These are phyloP conservation scores for Cotesia typhae DNA, from an alignment of 1,140 invertebrate genomes.

Conservation along the genomic window DNA sequence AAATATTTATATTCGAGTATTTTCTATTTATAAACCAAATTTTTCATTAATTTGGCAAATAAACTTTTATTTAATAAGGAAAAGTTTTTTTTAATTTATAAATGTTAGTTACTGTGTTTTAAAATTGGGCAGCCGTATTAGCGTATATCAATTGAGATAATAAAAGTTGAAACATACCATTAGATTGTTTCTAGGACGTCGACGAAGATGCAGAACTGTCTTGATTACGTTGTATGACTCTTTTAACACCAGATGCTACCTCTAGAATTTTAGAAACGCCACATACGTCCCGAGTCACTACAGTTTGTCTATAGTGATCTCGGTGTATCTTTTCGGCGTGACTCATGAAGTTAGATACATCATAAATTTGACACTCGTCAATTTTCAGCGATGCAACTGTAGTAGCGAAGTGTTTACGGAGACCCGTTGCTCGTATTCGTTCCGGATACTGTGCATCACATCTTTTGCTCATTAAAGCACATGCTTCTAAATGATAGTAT, in stretches of 20 bases:
- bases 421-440: constrained; percentile 13
- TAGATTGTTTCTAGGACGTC: background rate
- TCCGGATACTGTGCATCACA: constrained; percentile 34
- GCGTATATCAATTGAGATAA: background rate
- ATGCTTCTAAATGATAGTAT: constrained; percentile 35
- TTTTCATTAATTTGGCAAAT: too few species aligned
- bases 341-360: background rate
- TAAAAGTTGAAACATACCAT: background rate
- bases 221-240: background rate
- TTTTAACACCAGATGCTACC: background rate
- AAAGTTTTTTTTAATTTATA: too few species aligned
- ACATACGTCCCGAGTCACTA: background rate
- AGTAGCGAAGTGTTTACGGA: background rate
- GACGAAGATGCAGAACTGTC: background rate
- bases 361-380: background rate
- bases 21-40: too few species aligned
- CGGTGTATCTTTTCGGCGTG: background rate
- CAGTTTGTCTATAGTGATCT: background rate
- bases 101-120: too few species aligned
- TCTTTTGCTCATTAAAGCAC: constrained; percentile 30
- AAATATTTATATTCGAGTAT: too few species aligned
- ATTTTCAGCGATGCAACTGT: background rate
- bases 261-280: background rate
- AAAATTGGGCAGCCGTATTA: background rate
- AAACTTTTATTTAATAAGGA: too few species aligned